Evolutionary conservation across 2,113 vertebrate genomes (phyloP).

Genomic region (Chaetorhynchus papuensis): DNA sequence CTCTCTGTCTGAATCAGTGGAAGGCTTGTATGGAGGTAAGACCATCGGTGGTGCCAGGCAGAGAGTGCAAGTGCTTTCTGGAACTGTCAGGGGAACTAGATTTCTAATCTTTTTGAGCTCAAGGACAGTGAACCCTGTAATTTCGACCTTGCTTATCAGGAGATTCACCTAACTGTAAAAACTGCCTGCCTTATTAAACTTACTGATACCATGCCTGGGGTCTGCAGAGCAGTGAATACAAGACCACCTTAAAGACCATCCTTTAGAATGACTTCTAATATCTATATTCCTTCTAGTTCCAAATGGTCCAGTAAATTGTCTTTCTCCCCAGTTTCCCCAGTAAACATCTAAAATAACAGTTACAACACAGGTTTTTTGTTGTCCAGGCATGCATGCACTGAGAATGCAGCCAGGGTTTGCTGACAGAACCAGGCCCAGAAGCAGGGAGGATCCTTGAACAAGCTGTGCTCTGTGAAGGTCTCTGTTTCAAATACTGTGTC

Average conservation of each 20-base stretch:
- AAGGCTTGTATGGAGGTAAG: neutral
- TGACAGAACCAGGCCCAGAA: neutral
- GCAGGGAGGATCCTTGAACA: neutral
- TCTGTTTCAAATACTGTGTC: neutral
- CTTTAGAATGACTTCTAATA: neutral
- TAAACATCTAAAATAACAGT: neutral
- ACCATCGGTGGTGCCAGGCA: neutral
- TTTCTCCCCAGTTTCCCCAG: neutral
- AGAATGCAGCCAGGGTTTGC: neutral
- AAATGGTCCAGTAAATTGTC: neutral
- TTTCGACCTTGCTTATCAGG: neutral
- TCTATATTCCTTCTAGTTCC: neutral
- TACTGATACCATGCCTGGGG: neutral
- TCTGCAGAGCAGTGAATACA: neutral
- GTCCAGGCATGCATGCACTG: too few species aligned
- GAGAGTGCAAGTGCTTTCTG: neutral
- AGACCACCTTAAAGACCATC: neutral
- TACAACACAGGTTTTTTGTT: neutral
- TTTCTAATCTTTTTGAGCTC: neutral
- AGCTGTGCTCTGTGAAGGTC: neutral
- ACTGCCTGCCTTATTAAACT: neutral
- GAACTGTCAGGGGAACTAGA: neutral
- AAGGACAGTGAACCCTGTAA: neutral
- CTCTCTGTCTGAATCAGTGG: neutral
- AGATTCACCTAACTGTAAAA: neutral